Percentiles rank a stretch among this genome's conserved stretches.
phyloP scores from a whole-genome alignment of 1,140 invertebrate genomes.

The Papilio xuthus region DNA sequence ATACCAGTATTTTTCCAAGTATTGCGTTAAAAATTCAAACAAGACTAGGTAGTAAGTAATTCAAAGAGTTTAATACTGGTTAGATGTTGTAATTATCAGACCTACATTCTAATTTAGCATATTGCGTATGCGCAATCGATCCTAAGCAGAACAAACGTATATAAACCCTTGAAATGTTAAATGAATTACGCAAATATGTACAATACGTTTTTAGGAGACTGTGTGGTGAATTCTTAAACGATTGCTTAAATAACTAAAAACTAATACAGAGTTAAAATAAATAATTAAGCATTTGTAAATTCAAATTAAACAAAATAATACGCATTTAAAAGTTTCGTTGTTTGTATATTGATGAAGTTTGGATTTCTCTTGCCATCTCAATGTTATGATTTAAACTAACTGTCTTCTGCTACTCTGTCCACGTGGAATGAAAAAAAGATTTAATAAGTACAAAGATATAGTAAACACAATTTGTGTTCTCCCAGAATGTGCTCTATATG shows the following conservation, averaged over 20 bases:
- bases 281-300: neutral
- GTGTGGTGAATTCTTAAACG: conserved; percentile 8
- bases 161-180: conserved; percentile 25
- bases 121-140: conserved; percentile 8
- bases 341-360: too few relatives aligned
- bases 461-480: too few relatives aligned
- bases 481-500: too few relatives aligned
- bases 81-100: neutral
- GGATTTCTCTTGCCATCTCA: too few relatives aligned
- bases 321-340: neutral
- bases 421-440: too few relatives aligned
- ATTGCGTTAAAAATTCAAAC: conserved; percentile 14
- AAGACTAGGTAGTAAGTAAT: conserved; percentile 2
- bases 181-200: conserved; percentile 10
- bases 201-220: neutral
- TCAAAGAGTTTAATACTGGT: conserved; percentile 16
- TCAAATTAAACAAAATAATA: neutral
- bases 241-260: neutral
- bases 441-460: too few relatives aligned
- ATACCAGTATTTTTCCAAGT: conserved; percentile 12
- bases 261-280: neutral
- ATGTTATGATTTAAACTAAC: too few relatives aligned
- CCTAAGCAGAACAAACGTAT: conserved; percentile 19
- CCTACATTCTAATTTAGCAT: conserved; percentile 9
- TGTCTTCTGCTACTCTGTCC: too few relatives aligned